phyloP scores from a whole-genome alignment of 2,113 vertebrate genomes.

The Anarrhichthys ocellatus region DNA sequence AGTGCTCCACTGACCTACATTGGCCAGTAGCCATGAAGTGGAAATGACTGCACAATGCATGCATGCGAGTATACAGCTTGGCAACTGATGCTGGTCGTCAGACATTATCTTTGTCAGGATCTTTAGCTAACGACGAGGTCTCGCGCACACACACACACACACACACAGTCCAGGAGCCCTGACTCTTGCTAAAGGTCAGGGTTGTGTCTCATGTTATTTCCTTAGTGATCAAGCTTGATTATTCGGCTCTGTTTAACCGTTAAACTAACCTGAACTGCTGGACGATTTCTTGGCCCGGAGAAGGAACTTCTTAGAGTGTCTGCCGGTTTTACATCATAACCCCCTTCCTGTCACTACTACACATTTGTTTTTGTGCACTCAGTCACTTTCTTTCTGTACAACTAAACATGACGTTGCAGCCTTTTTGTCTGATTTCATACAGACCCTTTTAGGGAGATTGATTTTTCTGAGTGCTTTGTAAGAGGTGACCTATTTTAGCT shows the following conservation, averaged over 20 bases:
- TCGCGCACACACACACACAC: constrained; percentile 1
- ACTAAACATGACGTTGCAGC: constrained; percentile 20
- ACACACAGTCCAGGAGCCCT: background rate
- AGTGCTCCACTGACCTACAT: constrained; percentile 71
- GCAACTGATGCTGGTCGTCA: constrained; percentile 12
- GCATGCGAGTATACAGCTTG: background rate
- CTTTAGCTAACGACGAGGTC: constrained; percentile 35
- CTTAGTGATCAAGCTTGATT: constrained; percentile 46
- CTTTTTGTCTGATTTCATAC: background rate
- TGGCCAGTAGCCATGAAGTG: constrained; percentile 32
- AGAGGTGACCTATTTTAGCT: constrained; percentile 74
- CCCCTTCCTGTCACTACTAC: background rate
- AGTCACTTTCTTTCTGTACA: background rate
- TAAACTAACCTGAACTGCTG: background rate
- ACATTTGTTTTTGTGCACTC: background rate
- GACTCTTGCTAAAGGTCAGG: constrained; percentile 45
- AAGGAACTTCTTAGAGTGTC: background rate
- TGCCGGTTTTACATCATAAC: background rate
- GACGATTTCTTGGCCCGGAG: background rate
- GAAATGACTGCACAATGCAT: constrained; percentile 22
- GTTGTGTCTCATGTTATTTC: constrained; percentile 59
- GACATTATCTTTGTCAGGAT: constrained; percentile 33
- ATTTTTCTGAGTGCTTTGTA: constrained; percentile 72
- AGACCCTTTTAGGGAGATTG: constrained; percentile 56
- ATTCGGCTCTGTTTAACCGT: background rate